A percentile compares a stretch with the other conserved stretches of the same genome.
Conservation (phyloP, 2,797 vertebrate genomes). For the Acrossocheilus wenchowensis region DNA sequence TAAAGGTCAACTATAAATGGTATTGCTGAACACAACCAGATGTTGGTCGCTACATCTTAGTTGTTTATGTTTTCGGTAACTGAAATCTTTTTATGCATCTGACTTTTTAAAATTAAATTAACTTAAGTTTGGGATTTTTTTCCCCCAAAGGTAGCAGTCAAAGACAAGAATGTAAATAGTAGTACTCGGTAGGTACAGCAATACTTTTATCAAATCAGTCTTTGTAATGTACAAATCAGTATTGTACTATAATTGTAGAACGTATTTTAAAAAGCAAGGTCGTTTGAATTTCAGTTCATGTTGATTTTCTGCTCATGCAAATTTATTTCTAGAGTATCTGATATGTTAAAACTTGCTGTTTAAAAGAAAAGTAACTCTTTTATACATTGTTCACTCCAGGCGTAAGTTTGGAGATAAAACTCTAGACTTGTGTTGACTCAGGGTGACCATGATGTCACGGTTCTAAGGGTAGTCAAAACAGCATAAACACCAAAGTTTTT, state of each 20-base stretch:
- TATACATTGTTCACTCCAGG: background rate
- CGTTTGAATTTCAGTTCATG: background rate
- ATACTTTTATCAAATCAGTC: constrained; percentile 16
- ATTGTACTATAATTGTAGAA: constrained; percentile 2
- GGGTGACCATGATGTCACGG: constrained; percentile 46
- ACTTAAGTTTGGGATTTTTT: background rate
- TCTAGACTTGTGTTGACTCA: constrained; percentile 47
- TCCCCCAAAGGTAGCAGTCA: background rate
- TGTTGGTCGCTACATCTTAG: background rate
- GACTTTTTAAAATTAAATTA: background rate
- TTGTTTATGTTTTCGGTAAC: background rate
- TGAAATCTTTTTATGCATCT: background rate
- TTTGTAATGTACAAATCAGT: background rate
- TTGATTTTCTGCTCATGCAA: background rate
- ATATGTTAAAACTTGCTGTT: background rate
- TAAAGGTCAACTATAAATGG: constrained; percentile 41
- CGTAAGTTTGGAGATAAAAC: background rate
- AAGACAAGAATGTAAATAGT: background rate
- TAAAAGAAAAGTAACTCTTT: background rate
- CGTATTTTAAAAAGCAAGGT: background rate
- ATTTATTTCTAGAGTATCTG: background rate
- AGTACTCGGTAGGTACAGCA: background rate
- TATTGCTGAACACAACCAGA: background rate
- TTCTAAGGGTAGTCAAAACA: constrained; percentile 45
- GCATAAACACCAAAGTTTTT: constrained; percentile 25